A percentile compares a stretch with the other conserved stretches of the same genome.
phyloP scores from a whole-genome alignment of 1,140 invertebrate species.

The Drosophila bocki region DNA sequence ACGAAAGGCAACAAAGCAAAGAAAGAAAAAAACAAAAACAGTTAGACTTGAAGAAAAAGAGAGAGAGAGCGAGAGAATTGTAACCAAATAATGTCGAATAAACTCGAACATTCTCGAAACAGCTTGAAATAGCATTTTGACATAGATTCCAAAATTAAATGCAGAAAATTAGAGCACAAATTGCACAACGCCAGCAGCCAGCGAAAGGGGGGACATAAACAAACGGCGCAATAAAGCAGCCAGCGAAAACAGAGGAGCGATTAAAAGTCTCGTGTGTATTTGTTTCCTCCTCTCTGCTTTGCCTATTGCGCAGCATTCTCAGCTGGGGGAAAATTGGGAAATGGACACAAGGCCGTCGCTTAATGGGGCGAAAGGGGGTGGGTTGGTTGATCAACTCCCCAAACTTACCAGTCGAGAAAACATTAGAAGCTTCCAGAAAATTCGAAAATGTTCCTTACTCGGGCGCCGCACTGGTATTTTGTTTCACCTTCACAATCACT shows the following conservation, averaged over 20 bases:
- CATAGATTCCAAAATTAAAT: conserved; percentile 78
- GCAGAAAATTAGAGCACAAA: conserved; percentile 41
- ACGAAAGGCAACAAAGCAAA: conserved; percentile 18
- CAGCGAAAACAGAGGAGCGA: conserved; percentile 71
- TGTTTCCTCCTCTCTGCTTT: not conserved
- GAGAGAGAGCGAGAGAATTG: not conserved
- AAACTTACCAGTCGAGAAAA: conserved; percentile 13
- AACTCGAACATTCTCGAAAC: conserved; percentile 17
- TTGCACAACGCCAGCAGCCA: conserved; percentile 50
- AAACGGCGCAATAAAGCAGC: conserved; percentile 68
- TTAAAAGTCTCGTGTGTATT: conserved; percentile 39
- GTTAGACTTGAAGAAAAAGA: not conserved
- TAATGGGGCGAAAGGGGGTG: conserved; percentile 14
- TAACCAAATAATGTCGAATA: conserved; percentile 7
- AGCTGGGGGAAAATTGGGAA: conserved; percentile 55
- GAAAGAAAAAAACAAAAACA: conserved; percentile 16
- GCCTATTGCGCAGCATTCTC: conserved; percentile 68
- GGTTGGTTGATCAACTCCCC: not conserved
- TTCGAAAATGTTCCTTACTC: not conserved
- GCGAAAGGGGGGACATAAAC: conserved; percentile 63
- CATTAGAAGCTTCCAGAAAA: conserved; percentile 20
- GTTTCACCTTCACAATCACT: conserved; percentile 23
- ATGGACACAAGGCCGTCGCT: conserved; percentile 68
- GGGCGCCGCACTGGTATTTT: not conserved
- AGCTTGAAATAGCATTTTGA: conserved; percentile 36